Evolutionary conservation across 2,797 vertebrate genomes (phyloP).

Genomic region (Prionace glauca): DNA sequence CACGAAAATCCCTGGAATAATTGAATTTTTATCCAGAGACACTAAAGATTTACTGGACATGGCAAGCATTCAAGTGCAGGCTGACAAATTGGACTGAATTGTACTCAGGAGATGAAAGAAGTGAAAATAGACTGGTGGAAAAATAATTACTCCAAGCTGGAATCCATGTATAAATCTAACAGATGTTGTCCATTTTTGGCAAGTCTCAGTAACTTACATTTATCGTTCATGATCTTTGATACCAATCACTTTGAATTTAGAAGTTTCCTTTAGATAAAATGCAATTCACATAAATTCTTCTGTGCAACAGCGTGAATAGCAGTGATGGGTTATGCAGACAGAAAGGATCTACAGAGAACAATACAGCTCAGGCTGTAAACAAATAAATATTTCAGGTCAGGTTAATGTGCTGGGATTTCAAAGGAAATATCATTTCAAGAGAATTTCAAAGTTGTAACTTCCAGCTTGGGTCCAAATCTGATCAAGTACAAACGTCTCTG

Average conservation of each 20-base stretch:
- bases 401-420: not conserved
- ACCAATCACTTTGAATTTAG: not conserved
- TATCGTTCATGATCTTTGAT: not conserved
- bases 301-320: not conserved
- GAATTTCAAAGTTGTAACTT: not conserved
- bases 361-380: not conserved
- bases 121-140: not conserved
- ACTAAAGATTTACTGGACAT: conserved; percentile 9
- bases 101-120: conserved; percentile 12
- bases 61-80: not conserved
- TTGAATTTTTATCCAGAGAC: not conserved
- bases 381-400: not conserved
- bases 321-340: not conserved
- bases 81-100: not conserved
- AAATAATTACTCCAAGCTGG: not conserved
- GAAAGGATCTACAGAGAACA: not conserved
- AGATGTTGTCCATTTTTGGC: not conserved
- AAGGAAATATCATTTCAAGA: conserved; percentile 11
- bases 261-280: not conserved
- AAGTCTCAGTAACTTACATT: not conserved
- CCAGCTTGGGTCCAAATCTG: not conserved
- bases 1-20: not conserved
- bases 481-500: not conserved
- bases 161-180: not conserved
- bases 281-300: not conserved